Base-by-base conservation (phyloP, 2,888 invertebrate genomes). In the Drosophila picticornis region DNA sequence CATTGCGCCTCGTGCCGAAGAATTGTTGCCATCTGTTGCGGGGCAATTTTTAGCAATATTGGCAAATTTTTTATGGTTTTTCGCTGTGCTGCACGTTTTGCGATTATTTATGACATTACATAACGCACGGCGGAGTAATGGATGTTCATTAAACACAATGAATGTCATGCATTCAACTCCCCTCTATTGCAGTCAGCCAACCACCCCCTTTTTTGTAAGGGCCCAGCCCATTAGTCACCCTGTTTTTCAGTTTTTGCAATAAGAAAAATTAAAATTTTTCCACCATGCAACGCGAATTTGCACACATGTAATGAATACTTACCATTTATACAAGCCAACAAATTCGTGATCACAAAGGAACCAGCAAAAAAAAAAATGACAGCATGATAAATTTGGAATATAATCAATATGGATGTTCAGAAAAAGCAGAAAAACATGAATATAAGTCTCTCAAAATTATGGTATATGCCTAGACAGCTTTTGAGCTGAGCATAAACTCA, bases 101-200 rank as follows among this genome's bases (percentile, higher is more conserved):
- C 65, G 84, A 88, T 86, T 86, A 86, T 86, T 86, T 86, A 86
- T 90, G 90, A 81, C 73, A 86, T 90, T 68, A 75, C 88, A 76
- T 73, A 90, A 88, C 78, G 81, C 81, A 78, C 71, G 68, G 27
- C 46, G 46, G n/a, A 83, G 85, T 86, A 90, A 86, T 90, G 90
- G 84, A 71, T 88, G 89, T 86, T 90, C 87, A 90, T 86, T 86
- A 90, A 90, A 89, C 89, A 86, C 87, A 90, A 85, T 90, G 90
- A 90, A 86, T 88, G 84, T 90, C 88, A 77, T 88, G 77, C 90
- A 79, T 36, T 81, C 68, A 51, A 57, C 43, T 55, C 63, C 65
- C 70, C 84, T 58, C 77, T 57, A 34, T 32, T 52, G 71, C 53
- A 63, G 46, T 40, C 53, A 70, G 66, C 58, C 81, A 81, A 89